Base-by-base conservation (phyloP, 2,797 vertebrate species). In the Apogon hyalosoma region DNA sequence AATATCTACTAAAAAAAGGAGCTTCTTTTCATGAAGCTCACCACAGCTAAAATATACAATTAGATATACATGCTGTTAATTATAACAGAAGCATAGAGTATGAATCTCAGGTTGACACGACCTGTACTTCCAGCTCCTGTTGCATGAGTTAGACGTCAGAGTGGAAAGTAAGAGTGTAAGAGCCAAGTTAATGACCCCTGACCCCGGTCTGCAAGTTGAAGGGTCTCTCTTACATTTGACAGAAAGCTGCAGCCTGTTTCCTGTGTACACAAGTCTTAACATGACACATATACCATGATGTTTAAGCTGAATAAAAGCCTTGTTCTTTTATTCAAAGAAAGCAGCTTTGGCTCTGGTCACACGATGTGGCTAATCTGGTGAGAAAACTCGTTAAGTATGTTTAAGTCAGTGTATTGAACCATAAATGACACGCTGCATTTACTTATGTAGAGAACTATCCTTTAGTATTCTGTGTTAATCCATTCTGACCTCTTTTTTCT, bases 281-380 rank as follows among this genome's bases (percentile, higher is more conserved):
- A 54, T 74, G 48, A 69, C 88, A 82, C 46, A 58, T 80, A 62
- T 79, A 56, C 52, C 12, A 21, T 43, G 38, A 33, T 39, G 28
- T 73, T 63, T 78, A 31, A 74, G 63, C 24, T 70, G 64, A 88
- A 90, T 73, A 73, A 86, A 83, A 84, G 76, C 75, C 42, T 82
- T 85, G 81, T 91, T 87, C 57, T 61, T 36, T 53, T 63, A 61
- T 75, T 73, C 39, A 69, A 75, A 85, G 80, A 77, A 90, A 87
- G 73, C 71, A 14, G 69, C 76, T 85, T 77, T 77, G 70, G 80
- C 78, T 85, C 77, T 73, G 69, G 81, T 87, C 82, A 84, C 80
- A 71, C 24, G 50, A 50, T 61, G 65, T 49, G 52, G 69, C 47
- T 89, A 69, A 88, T 87, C 83, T 71, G 62, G 39, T 9, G 61